Conservation (phyloP, 92 coral and sea anemone species). For the Porites divaricata region DNA sequence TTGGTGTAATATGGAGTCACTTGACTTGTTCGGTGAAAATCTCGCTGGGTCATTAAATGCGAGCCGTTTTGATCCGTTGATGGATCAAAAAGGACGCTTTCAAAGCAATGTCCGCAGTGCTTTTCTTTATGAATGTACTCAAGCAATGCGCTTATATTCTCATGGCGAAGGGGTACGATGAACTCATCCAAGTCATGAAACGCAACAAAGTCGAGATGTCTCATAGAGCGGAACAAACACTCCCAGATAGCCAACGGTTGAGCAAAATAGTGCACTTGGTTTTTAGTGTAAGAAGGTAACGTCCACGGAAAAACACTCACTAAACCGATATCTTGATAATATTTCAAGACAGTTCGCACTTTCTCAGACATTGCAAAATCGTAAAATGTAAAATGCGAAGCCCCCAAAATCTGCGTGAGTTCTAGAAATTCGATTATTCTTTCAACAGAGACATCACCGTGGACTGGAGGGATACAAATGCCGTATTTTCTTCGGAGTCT, state of each 20-base stretch:
- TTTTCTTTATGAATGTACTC: conserved; percentile 30
- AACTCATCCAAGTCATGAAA: conserved; percentile 77
- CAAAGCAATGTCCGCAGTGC: conserved; percentile 68
- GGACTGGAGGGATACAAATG: conserved; percentile 65
- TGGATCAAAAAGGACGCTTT: conserved; percentile 58
- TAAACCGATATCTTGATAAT: conserved; percentile 47
- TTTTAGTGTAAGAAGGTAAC: conserved; percentile 39
- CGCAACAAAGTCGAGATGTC: conserved; percentile 49
- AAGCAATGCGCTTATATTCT: conserved; percentile 39
- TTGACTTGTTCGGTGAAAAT: not conserved
- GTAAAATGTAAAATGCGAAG: conserved; percentile 64
- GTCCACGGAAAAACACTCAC: conserved; percentile 60
- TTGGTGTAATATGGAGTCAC: conserved; percentile 39
- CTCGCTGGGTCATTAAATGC: conserved; percentile 14
- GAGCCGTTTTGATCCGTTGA: conserved; percentile 5
- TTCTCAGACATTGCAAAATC: conserved; percentile 29
- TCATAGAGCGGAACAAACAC: conserved; percentile 61
- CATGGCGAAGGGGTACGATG: conserved; percentile 58
- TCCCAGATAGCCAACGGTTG: conserved; percentile 64
- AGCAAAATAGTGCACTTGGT: conserved; percentile 57
- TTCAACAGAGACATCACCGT: conserved; percentile 35
- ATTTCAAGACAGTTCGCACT: conserved; percentile 33
- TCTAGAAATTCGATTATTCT: conserved; percentile 66
- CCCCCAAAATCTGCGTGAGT: conserved; percentile 57
- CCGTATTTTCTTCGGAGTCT: conserved; percentile 27